Conservation (phyloP, 2,113 vertebrate genomes). For the Cavia aperea region DNA sequence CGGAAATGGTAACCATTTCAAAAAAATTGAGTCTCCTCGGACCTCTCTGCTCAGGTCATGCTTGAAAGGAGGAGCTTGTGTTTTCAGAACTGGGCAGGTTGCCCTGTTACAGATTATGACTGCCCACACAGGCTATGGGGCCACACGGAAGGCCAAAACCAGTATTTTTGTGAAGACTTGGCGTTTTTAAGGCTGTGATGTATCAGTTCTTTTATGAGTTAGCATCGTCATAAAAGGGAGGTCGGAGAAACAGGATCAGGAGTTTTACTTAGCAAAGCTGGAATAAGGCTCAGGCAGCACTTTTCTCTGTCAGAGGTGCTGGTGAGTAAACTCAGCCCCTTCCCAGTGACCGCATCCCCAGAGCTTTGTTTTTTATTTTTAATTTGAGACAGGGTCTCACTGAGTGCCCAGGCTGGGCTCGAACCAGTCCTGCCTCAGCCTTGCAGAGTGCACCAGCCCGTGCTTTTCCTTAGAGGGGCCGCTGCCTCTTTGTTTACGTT, state of each 20-base stretch:
- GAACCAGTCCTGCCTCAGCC: not conserved
- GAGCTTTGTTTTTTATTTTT: too few relatives aligned
- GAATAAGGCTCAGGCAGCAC: not conserved
- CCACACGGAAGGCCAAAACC: not conserved
- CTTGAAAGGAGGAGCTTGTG: not conserved
- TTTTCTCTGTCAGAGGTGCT: not conserved
- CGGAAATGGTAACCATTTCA: not conserved
- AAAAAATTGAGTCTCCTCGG: not conserved
- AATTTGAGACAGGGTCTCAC: not conserved
- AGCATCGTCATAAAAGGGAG: not conserved
- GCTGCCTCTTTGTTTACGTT: not conserved
- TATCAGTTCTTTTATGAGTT: not conserved
- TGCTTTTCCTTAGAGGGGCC: not conserved
- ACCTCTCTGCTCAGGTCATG: not conserved
- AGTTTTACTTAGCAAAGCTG: not conserved
- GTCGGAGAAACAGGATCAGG: not conserved
- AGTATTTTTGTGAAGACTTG: not conserved
- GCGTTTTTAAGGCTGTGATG: not conserved
- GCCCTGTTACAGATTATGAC: rapidly evolving
- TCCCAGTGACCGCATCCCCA: not conserved
- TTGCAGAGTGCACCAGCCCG: not conserved
- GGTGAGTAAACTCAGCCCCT: not conserved
- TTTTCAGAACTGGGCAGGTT: not conserved
- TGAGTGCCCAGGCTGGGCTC: not conserved
- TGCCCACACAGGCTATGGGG: rapidly evolving